Evolutionary conservation across 2,113 vertebrate species (phyloP), one percentile per base, ranked within the genome.

Genomic region (Apeltes quadracus): DNA sequence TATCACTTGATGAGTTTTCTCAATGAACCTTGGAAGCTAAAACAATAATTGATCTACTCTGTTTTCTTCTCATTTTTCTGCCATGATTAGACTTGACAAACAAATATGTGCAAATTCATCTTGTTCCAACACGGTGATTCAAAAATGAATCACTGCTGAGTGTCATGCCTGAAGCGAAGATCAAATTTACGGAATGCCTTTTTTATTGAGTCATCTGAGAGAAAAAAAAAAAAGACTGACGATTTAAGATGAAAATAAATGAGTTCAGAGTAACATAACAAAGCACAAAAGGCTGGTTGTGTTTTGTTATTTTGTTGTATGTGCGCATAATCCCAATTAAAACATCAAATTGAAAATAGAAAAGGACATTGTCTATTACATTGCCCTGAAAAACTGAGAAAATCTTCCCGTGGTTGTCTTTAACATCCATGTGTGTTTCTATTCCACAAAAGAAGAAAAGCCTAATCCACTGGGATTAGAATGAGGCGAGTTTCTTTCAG

Each of bases 171-270:
- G 76, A 36, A 79, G 76, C 69, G 48, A 70, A 41, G 20, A 76
- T 76, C 2, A 27, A 23, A 75, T 75, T 71, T 61, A 51, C 72
- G 79, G 56, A 53, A 76, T 50, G 48, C 11, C 59, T 75, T 61
- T 76, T 73, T 56, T 29, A 68, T 51, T 58, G 58, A 57, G 57
- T 0, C 65, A 56, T 61, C 44, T 62, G 56, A 79, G 56, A 75
- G 22, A 65, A 72, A 61, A n/a, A n/a, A n/a, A 48, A 34, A 72
- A n/a, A 50, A 34, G 69, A 61, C 34, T 44, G 56, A 65, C 48
- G 72, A 18, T n/a, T 27, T 34, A 14, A 6, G 25, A 13, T 44
- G 55, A 46, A 25, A 63, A 34, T 3, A 56, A 66, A 71, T 53
- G 14, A 81, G 15, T 2, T 16, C 15, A 32, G 7, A 23, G 69